A percentile compares a stretch with the other conserved stretches of the same genome.
These are phyloP conservation scores for Echeneis naucrates DNA, from an alignment of 2,797 vertebrate genomes.

Conservation along the genomic window DNA sequence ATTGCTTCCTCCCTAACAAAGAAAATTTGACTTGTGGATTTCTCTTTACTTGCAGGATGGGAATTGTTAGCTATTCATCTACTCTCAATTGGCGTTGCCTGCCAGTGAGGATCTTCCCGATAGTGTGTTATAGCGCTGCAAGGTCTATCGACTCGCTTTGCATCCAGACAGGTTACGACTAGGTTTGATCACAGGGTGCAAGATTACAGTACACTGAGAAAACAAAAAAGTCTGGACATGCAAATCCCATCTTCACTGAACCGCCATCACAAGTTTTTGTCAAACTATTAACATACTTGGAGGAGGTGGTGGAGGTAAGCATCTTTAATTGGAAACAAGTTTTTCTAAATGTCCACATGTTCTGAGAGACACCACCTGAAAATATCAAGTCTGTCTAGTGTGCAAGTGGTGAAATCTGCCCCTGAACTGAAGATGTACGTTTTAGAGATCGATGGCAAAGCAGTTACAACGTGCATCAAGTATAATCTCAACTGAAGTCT, in stretches of 20 bases:
- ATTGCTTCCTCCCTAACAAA: conserved; percentile 17
- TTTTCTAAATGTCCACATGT: no score
- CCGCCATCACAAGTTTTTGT: not conserved
- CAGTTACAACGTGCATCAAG: no score
- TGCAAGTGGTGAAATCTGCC: not conserved
- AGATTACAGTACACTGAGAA: conserved; percentile 2
- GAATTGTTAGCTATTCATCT: conserved; percentile 46
- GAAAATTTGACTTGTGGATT: conserved; percentile 24
- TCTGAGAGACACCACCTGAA: no score
- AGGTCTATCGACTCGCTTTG: conserved; percentile 35
- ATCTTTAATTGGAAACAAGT: no score
- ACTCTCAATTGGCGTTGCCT: conserved; percentile 26
- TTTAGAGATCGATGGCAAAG: no score
- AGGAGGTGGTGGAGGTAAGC: no score
- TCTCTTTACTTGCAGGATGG: conserved; percentile 31
- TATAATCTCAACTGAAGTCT: not conserved
- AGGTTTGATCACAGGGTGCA: conserved; percentile 33
- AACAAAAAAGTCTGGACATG: conserved; percentile 14
- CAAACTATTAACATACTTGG: not conserved
- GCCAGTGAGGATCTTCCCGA: conserved; percentile 23
- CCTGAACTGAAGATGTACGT: not conserved
- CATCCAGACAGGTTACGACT: conserved; percentile 36
- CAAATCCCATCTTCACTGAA: not conserved
- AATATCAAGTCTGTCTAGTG: no score
- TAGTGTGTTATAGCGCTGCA: conserved; percentile 31